phyloP scores from a whole-genome alignment of 2,113 vertebrate species.

The Phaethornis superciliosus region DNA sequence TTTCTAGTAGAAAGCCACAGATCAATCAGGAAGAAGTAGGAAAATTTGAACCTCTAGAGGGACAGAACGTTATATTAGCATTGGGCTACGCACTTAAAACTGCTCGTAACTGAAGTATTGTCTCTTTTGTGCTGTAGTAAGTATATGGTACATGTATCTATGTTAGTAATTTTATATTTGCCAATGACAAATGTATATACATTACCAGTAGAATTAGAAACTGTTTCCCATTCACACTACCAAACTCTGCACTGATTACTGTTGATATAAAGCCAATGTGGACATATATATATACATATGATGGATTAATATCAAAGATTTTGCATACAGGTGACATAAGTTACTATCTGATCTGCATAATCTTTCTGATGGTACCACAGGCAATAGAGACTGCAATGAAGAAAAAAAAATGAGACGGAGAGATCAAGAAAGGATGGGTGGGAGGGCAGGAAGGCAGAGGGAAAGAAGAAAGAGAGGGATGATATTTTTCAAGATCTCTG shows the following conservation, averaged over 20 bases:
- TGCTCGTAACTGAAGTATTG: background rate
- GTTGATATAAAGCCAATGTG: background rate
- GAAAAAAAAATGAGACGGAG: background rate
- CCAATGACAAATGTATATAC: background rate
- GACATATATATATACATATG: background rate
- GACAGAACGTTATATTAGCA: background rate
- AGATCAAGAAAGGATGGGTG: background rate
- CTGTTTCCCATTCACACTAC: background rate
- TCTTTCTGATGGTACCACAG: background rate
- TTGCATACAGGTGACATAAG: background rate
- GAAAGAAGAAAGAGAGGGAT: background rate
- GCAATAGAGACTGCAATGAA: background rate
- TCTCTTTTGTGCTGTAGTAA: background rate
- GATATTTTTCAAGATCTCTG: background rate
- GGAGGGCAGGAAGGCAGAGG: background rate
- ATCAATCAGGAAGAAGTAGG: background rate
- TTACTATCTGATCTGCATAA: background rate
- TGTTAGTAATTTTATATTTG: background rate
- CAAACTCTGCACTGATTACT: background rate
- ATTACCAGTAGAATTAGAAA: background rate
- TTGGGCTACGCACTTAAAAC: background rate
- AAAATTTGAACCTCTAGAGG: background rate
- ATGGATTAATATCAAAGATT: background rate
- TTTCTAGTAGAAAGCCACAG: background rate
- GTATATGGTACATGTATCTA: background rate